phyloP scores from a whole-genome alignment of 2,888 invertebrate genomes.

The Oscheius sp. region DNA sequence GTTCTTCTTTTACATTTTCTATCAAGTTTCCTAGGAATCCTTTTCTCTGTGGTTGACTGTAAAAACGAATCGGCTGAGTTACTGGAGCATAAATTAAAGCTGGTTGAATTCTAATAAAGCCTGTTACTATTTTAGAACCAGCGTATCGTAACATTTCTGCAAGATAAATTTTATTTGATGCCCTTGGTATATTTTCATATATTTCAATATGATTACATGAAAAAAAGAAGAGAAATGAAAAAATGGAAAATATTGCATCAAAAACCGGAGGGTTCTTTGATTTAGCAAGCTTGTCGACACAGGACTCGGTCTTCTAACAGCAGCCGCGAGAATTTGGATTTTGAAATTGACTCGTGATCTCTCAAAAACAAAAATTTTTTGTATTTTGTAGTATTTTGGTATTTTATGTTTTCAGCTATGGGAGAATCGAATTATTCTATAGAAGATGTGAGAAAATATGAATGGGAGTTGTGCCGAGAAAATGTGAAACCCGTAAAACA shows the following conservation, averaged over 20 bases:
- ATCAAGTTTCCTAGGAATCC: constrained; percentile 63
- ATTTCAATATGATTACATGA: no score
- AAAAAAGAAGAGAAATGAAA: not conserved
- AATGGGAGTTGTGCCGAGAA: constrained; percentile 51
- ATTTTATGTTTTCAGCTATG: not conserved
- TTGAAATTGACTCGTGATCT: not conserved
- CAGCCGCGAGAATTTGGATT: not conserved
- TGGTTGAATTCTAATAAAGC: constrained; percentile 74
- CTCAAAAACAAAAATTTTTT: no score
- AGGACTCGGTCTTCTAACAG: no score
- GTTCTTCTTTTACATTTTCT: constrained; percentile 79
- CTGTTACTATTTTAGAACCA: not conserved
- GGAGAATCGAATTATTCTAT: not conserved
- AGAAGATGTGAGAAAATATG: constrained; percentile 31
- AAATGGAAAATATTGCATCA: not conserved
- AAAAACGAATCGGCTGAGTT: constrained; percentile 25
- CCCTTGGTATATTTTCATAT: not conserved
- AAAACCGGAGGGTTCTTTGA: not conserved
- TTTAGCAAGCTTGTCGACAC: not conserved
- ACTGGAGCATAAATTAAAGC: constrained; percentile 1
- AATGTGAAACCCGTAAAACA: constrained; percentile 45
- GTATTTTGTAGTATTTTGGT: no score
- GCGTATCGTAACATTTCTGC: constrained; percentile 9
- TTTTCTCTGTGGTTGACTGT: constrained; percentile 36
- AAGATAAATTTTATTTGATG: not conserved